phyloP scores from a whole-genome alignment of 1,140 invertebrate genomes.

The Drosophila lacertosa region DNA sequence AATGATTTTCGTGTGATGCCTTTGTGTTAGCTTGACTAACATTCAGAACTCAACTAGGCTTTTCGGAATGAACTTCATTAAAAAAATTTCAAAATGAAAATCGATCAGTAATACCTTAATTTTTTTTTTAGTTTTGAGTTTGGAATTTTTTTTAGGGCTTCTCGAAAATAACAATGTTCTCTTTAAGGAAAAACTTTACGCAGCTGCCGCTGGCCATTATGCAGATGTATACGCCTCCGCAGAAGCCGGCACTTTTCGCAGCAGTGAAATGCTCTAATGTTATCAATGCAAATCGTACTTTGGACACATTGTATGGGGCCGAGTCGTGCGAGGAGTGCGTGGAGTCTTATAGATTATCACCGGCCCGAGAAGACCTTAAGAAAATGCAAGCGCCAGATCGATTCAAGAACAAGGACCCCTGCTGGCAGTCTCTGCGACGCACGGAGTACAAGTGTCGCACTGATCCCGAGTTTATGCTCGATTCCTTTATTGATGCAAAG shows the following conservation, averaged over 20 bases:
- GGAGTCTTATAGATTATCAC: neutral
- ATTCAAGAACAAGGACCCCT: constrained; percentile 11
- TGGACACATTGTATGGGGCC: constrained; percentile 16
- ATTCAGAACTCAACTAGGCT: constrained; percentile 6
- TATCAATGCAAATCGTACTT: neutral
- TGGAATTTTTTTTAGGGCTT: neutral
- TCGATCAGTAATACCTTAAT: constrained; percentile 3
- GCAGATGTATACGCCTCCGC: neutral
- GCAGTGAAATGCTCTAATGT: neutral
- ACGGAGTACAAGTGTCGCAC: constrained; percentile 63
- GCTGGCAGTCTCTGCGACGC: constrained; percentile 50
- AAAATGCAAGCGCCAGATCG: neutral
- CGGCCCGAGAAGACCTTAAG: constrained; percentile 13
- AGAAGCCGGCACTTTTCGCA: neutral
- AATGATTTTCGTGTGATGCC: neutral
- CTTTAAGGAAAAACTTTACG: neutral
- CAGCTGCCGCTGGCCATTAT: neutral
- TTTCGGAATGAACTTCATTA: constrained; percentile 3
- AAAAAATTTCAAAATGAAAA: constrained; percentile 34
- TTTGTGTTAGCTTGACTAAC: neutral
- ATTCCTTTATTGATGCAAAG: constrained; percentile 15
- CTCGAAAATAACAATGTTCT: neutral
- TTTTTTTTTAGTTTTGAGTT: neutral
- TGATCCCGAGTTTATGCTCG: constrained; percentile 44
- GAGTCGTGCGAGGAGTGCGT: constrained; percentile 38